These are phyloP conservation scores for Aricia agestis DNA, from an alignment of 1,140 invertebrate genomes.

Conservation along the genomic window DNA sequence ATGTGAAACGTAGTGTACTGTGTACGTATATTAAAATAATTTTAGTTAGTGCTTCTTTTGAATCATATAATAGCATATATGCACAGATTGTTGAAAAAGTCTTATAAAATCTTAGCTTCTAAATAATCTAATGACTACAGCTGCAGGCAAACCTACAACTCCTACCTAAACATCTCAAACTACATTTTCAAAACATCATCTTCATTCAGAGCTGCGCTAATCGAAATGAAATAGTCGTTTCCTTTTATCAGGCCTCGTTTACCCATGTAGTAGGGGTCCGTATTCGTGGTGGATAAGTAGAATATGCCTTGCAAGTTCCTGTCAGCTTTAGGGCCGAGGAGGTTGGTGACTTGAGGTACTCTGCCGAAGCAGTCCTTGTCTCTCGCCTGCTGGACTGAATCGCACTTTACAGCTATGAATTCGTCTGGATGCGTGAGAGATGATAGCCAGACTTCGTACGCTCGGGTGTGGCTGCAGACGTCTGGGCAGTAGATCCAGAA, in stretches of 20 bases:
- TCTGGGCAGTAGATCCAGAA: conserved; percentile 43
- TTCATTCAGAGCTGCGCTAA: conserved; percentile 26
- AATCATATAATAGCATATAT: too few species aligned
- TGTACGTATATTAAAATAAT: too few species aligned
- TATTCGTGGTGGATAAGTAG: conserved; percentile 46
- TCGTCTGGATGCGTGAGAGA: conserved; percentile 41
- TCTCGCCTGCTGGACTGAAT: conserved; percentile 54
- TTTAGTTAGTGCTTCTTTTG: too few species aligned
- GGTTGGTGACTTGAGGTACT: conserved; percentile 41
- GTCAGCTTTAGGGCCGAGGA: conserved; percentile 46
- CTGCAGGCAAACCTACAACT: background rate
- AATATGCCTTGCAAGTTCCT: conserved; percentile 47
- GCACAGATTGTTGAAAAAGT: too few species aligned
- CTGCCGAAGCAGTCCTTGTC: conserved; percentile 45
- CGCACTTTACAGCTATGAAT: conserved; percentile 54
- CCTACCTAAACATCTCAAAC: background rate
- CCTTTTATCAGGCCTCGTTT: conserved; percentile 46
- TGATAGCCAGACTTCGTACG: conserved; percentile 44
- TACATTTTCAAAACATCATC: conserved; percentile 34
- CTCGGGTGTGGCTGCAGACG: conserved; percentile 49
- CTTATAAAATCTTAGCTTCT: too few species aligned
- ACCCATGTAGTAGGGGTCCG: conserved; percentile 47
- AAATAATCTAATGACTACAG: background rate
- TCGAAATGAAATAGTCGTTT: conserved; percentile 37
- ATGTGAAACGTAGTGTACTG: too few species aligned